Evolutionary conservation across 2,113 vertebrate genomes (phyloP), one percentile per base, ranked within the genome.

Genomic region (Glaucomys volans): DNA sequence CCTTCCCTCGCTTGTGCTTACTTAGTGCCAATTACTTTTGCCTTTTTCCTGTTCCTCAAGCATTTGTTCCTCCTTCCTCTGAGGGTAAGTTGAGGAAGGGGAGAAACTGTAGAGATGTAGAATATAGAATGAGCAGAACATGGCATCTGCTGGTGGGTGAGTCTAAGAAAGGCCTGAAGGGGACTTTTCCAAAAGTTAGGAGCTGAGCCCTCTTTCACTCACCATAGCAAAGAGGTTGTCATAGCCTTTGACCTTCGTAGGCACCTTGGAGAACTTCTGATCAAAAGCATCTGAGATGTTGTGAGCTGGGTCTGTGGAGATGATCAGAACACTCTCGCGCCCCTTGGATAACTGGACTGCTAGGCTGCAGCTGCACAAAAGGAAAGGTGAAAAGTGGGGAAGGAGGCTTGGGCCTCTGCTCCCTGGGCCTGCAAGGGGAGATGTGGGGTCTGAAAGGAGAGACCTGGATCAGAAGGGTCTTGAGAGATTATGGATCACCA

Each of bases 151-250:
- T 75, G 10, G 20, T 77, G 52, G 57, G 40, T 93, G 35, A 37
- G 83, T 40, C 20, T 24, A 44, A 57, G 66, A 86, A 62, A 74
- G 57, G 20, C 20, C 35, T 75, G 54, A 71, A 40, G 26, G 35
- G 30, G 32, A n/a, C 24, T 95, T 37, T 66, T 35, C 52, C n/a
- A 72, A 69, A 90, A 52, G 59, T 8, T 5, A 47, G n/a, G 40
- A 37, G 91, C 84, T 90, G 1, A 69, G 52, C 40, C 24, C 18
- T 30, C 79, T 47, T 64, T 57, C 57, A 97, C 99, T 99, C 81
- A 99, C 99, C 99, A 99, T 99, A 66, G 99, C 99, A 74, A 99
- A 99, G 83, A 99, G 99, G 98, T 99, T 99, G 82, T 99, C 99
- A 57, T 99, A 99, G 80, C 99, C 99, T 94, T 99, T 99, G 88